Conservation (phyloP, 2,113 vertebrate genomes). For the Forbesichthys papilliferus region DNA sequence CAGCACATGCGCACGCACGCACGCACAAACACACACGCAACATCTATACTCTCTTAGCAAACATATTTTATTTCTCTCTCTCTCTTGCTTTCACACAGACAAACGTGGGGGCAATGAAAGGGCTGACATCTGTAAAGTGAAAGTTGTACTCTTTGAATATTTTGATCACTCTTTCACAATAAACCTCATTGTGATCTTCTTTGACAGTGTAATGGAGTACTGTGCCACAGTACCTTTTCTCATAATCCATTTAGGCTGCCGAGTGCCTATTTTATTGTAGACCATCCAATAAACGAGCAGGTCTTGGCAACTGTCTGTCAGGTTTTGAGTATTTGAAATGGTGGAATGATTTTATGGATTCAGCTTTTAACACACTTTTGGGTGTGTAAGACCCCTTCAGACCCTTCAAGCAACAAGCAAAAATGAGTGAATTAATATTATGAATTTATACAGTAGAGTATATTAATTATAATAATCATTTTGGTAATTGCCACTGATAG, state of each 20-base stretch:
- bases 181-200: constrained; percentile 13
- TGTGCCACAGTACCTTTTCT: neutral
- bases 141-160: neutral
- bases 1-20: neutral
- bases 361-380: constrained; percentile 31
- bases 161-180: constrained; percentile 6
- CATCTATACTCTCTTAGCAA: neutral
- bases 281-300: neutral
- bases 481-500: constrained; percentile 19
- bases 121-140: too few relatives aligned
- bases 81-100: constrained; percentile 6
- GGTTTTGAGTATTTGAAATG: constrained; percentile 21
- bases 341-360: constrained; percentile 41
- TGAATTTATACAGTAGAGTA: neutral
- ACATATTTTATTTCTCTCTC: neutral
- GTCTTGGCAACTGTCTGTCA: constrained; percentile 22
- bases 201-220: constrained; percentile 2
- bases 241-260: constrained; percentile 6
- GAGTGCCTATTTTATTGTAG: neutral
- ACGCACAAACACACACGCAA: neutral
- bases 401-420: constrained; percentile 11
- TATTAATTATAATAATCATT: constrained; percentile 8
- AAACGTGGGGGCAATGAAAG: too few relatives aligned
- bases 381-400: constrained; percentile 15
- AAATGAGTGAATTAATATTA: too few relatives aligned